Conservation (phyloP, 2,888 invertebrate genomes). For the Ormyrus pomaceus region DNA sequence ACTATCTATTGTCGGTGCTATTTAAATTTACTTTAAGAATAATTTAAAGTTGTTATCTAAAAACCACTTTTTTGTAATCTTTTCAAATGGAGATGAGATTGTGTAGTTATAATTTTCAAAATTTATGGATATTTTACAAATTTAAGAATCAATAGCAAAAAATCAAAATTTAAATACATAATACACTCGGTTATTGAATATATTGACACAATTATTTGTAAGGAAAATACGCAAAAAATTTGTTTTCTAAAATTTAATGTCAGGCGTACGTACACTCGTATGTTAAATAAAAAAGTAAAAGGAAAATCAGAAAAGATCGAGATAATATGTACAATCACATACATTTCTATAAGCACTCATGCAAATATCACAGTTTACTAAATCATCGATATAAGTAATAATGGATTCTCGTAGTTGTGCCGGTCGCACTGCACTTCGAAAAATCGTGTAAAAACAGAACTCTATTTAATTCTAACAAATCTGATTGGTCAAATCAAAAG, state of each 20-base stretch:
- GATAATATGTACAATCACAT: conserved; percentile 63
- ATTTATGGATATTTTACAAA: conserved; percentile 27
- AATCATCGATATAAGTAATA: conserved; percentile 60
- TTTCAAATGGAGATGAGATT: not conserved
- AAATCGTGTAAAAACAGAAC: conserved; percentile 3
- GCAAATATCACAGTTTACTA: conserved; percentile 71
- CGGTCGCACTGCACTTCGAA: not conserved
- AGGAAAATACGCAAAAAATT: conserved; percentile 30
- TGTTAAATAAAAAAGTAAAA: conserved; percentile 45
- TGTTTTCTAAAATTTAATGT: conserved; percentile 37
- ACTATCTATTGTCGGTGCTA: conserved; percentile 61
- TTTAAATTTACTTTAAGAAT: conserved; percentile 43
- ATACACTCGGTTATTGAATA: conserved; percentile 9
- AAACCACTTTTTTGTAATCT: conserved; percentile 1
- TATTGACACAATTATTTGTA: not conserved
- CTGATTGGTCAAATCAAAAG: conserved; percentile 9
- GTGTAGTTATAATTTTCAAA: conserved; percentile 3
- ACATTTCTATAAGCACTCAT: conserved; percentile 65
- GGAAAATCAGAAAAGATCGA: conserved; percentile 52
- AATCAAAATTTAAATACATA: conserved; percentile 9
- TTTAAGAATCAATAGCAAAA: not conserved
- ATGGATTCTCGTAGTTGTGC: conserved; percentile 8
- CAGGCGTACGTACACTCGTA: conserved; percentile 56
- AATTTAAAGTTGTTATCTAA: conserved; percentile 11
- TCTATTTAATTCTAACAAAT: conserved; percentile 19